Conservation (phyloP, 2,888 invertebrate species). For the Chaetogeoica ovagalla region DNA sequence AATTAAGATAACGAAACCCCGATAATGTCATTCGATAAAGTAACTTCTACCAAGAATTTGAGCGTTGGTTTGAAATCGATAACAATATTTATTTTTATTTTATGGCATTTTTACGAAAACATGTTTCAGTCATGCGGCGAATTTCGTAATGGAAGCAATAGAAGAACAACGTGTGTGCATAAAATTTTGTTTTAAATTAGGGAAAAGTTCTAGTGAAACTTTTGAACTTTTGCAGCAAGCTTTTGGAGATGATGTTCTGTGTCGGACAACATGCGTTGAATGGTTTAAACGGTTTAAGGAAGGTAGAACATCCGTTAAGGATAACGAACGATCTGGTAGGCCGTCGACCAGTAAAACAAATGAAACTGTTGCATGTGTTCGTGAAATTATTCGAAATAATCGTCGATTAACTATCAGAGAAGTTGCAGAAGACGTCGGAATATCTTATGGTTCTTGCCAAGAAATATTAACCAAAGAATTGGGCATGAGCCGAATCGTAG, state of each 20-base stretch:
- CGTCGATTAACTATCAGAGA: conserved; percentile 21
- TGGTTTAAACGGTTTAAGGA: conserved; percentile 29
- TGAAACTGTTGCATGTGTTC: conserved; percentile 22
- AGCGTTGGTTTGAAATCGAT: conserved; percentile 17
- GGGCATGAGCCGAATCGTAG: no score
- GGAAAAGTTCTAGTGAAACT: conserved; percentile 15
- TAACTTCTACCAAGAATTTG: conserved; percentile 4
- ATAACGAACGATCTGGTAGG: conserved; percentile 23
- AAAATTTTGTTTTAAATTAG: conserved; percentile 31
- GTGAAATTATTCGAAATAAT: conserved; percentile 34
- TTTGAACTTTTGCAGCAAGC: conserved; percentile 27
- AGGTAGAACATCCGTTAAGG: conserved; percentile 22
- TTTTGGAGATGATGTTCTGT: conserved; percentile 33
- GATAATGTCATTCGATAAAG: conserved; percentile 31
- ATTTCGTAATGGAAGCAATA: conserved; percentile 23
- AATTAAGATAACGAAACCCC: neutral
- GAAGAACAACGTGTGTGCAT: conserved; percentile 33
- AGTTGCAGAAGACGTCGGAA: conserved; percentile 12
- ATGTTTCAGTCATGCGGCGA: conserved; percentile 24
- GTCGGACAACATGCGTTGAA: conserved; percentile 22
- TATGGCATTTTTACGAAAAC: conserved; percentile 12
- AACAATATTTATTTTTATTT: conserved; percentile 30
- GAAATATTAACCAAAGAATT: no score
- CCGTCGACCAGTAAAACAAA: conserved; percentile 11
- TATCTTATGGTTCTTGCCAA: no score